Evolutionary conservation across 2,113 vertebrate species (phyloP), one percentile per base, ranked within the genome.

Genomic region (Lucifuga dentata): DNA sequence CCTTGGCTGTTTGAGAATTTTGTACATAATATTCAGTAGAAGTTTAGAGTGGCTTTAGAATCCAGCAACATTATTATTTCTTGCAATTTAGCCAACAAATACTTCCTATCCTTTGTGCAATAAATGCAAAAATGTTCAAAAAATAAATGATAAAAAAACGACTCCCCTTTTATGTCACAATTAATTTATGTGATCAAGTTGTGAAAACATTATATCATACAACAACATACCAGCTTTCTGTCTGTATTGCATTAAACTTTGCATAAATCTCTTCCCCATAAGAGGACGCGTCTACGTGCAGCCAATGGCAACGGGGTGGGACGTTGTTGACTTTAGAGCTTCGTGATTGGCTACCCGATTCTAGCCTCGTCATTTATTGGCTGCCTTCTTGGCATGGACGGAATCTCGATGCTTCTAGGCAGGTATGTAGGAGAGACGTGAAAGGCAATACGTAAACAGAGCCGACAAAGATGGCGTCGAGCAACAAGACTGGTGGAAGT

Each of bases 391-490:
- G 11, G 0, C 0, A 2, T 73, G 68, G 89, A 89, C 81, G 88
- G 73, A 51, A 29, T 55, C 10, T 11, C 1, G 0, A 5, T 9
- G 3, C 39, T 53, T 8, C 19, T 76, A 81, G 63, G 77, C 76
- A 85, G 86, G 86, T 90, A 84, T 60, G 66, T 40, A 84, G 24
- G 56, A 8, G 41, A 58, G 64, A 76, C n/a, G 58, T 58, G 70
- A 80, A 48, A 78, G 84, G 83, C 73, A 65, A 68, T 36, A 56
- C 64, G 73, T 75, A 71, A 82, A 81, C 74, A 76, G 55, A 79
- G 77, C 32, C 60, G 66, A 75, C 36, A 80, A 92, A 93, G 69
- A 93, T 94, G 93, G 93, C 93, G 92, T 90, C 92, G 23, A 72
- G 21, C 6, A 90, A 81, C 81, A 93, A 89, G 67, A 55, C 73